Base-by-base conservation (phyloP, 1,140 invertebrate species). In the Drosophila busckii region DNA sequence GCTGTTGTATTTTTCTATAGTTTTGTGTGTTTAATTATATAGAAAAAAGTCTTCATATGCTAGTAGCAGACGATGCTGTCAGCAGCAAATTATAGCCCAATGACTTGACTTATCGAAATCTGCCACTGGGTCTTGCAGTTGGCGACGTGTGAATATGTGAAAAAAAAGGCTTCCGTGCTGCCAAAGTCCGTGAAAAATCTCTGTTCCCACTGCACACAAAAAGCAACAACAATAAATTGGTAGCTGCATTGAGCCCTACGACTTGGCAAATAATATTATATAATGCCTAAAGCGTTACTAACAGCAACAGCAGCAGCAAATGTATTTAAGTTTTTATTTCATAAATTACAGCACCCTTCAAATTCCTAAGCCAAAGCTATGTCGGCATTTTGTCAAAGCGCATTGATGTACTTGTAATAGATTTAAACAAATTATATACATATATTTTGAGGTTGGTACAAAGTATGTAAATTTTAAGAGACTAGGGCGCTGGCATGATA, bases 91-190 rank as follows among this genome's bases (percentile, higher is more conserved):
- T 78, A 80, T 80, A 78, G 71, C 68, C 68, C 63, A 78, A 78
- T 78, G 71, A 78, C 71, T 78, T 78, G 71, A 78, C 71, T 78
- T 78, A 80, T 80, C 71, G 71, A 78, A 78, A 78, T 80, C 68
- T 80, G 71, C 73, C 67, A 71, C 62, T 54, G 67, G 66, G 69
- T 76, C 69, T 67, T 26, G 19, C 60, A 34, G 38, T 13, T 20
- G 49, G 71, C 32, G 48, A 78, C 62, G 71, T 76, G 71, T 56
- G 63, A 49, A 70, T 19, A 55, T 70, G 60, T 31, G 68, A 69
- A 59, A 42, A 73, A 63, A 12, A n/a, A 26, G 26, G 73, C 71
- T 78, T 78, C 68, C 71, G 71, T 38, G 38, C 37, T 34, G 13
- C 9, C 40, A n/a, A 46, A 70, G 67, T 71, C 68, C 71, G 68